phyloP scores from a whole-genome alignment of 2,888 invertebrate species.

The Nymphalis c-album region DNA sequence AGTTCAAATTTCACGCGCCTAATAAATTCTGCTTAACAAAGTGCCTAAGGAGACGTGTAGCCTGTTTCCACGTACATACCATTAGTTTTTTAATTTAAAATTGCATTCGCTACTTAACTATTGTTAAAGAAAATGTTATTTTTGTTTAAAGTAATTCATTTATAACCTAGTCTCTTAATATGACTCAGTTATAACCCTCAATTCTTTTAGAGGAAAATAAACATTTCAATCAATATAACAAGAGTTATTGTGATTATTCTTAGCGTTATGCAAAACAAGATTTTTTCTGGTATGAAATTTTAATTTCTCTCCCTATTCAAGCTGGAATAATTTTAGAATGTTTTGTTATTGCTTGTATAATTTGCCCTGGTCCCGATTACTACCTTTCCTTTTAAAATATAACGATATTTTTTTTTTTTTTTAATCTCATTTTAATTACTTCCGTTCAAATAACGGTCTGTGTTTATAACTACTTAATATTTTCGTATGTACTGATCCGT shows the following conservation, averaged over 20 bases:
- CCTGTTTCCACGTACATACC: conserved; percentile 32
- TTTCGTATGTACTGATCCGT: no score
- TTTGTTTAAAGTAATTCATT: neutral
- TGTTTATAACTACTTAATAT: no score
- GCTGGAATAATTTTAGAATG: neutral
- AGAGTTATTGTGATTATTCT: neutral
- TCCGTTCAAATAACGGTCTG: no score
- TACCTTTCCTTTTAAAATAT: neutral
- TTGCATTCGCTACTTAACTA: neutral
- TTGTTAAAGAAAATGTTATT: neutral
- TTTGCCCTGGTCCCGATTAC: neutral
- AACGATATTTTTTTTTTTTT: neutral
- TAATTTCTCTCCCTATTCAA: neutral
- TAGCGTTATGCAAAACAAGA: neutral
- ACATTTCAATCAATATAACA: neutral
- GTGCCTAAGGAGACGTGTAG: conserved; percentile 26
- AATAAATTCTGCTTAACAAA: conserved; percentile 36
- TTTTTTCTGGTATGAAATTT: neutral
- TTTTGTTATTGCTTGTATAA: conserved; percentile 1
- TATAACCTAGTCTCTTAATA: no score
- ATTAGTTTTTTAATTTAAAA: conserved; percentile 25
- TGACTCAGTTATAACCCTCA: no score
- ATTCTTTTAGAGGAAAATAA: neutral
- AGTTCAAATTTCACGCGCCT: conserved; percentile 32
- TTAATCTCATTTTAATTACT: no score